Conservation (phyloP, 2,888 invertebrate species). For the Perithous albicinctus region DNA sequence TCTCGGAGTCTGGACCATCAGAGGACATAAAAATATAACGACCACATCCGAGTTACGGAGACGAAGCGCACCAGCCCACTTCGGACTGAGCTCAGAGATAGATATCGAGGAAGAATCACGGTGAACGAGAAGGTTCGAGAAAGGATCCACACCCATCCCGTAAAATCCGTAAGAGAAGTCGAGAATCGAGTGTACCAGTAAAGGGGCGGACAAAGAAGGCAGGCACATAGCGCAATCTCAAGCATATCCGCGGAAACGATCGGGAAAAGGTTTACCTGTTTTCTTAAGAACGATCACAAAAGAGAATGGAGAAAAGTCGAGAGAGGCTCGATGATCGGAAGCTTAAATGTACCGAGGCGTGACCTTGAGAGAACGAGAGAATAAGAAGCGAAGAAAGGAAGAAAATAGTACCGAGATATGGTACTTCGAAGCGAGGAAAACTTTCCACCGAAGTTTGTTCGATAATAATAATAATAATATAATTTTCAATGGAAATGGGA, state of each 20-base stretch:
- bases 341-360: conserved; percentile 26
- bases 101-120: conserved; percentile 44
- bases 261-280: conserved; percentile 52
- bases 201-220: conserved; percentile 15
- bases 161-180: conserved; percentile 44
- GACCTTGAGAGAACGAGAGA: conserved; percentile 23
- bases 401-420: conserved; percentile 23
- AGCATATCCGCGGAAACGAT: conserved; percentile 41
- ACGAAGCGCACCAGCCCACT: conserved; percentile 14
- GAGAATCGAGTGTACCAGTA: conserved; percentile 15
- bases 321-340: conserved; percentile 11
- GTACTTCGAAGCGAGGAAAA: neutral
- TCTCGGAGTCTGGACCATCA: conserved; percentile 2
- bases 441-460: conserved; percentile 1
- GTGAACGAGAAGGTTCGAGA: conserved; percentile 28
- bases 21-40: conserved; percentile 55
- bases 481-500: conserved; percentile 2
- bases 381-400: neutral
- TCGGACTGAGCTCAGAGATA: conserved; percentile 1
- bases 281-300: conserved; percentile 1
- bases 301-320: conserved; percentile 21
- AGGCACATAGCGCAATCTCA: neutral
- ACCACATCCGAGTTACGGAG: conserved; percentile 9
- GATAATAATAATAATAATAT: neutral
- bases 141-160: conserved; percentile 32